Evolutionary conservation across 2,797 vertebrate species (phyloP).

Genomic region (Gephyroberyx darwinii): DNA sequence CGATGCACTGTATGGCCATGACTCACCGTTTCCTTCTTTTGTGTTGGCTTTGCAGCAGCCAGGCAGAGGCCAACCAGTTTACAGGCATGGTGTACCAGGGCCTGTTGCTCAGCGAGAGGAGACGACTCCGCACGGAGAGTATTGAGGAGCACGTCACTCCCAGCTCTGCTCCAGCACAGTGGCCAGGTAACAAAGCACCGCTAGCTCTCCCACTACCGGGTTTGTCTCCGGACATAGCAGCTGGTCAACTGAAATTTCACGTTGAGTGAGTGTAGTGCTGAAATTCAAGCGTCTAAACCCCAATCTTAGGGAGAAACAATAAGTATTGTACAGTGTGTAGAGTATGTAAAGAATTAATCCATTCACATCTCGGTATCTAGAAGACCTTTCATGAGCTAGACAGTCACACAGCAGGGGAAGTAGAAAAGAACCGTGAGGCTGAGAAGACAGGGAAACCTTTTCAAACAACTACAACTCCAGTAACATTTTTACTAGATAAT

Average conservation of each 20-base stretch:
- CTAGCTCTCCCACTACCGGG: background rate
- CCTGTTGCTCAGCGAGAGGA: constrained; percentile 92
- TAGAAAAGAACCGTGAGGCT: background rate
- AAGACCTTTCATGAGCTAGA: background rate
- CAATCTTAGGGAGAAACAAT: too few relatives aligned
- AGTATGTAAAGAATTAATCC: too few relatives aligned
- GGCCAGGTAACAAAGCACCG: constrained; percentile 88
- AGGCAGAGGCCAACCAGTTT: constrained; percentile 93
- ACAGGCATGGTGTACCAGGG: constrained; percentile 99
- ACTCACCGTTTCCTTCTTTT: constrained; percentile 2
- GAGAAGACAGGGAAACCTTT: background rate
- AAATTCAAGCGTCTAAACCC: background rate
- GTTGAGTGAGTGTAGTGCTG: background rate
- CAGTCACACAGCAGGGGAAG: background rate
- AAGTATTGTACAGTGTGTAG: too few relatives aligned
- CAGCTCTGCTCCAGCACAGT: constrained; percentile 92
- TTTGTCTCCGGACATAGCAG: background rate
- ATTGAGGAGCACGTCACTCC: constrained; percentile 97
- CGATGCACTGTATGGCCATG: background rate
- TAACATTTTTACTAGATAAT: too few relatives aligned
- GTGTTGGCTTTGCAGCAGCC: constrained; percentile 81
- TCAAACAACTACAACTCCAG: background rate
- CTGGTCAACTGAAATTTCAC: background rate
- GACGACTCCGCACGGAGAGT: constrained; percentile 94
- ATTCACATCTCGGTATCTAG: too few relatives aligned